A percentile compares a stretch with the other conserved stretches of the same genome.
Evolutionary conservation across 1,140 invertebrate species (phyloP).

Genomic region (Vanessa atalanta): DNA sequence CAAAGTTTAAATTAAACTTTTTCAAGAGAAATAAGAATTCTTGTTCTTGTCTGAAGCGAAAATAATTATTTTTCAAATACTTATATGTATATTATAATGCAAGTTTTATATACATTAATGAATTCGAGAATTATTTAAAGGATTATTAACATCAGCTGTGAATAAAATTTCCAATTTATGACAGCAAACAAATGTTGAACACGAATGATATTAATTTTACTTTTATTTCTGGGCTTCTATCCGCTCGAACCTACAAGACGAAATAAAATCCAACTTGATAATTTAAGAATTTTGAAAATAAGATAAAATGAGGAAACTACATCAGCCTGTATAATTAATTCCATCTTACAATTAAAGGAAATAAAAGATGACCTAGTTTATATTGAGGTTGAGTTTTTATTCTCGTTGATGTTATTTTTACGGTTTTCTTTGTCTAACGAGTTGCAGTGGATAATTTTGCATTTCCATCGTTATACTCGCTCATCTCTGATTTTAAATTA

Average conservation of each 20-base stretch:
- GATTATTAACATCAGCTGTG: too few relatives aligned
- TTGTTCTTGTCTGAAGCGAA: conserved; percentile 14
- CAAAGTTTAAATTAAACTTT: conserved; percentile 79
- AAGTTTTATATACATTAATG: too few relatives aligned
- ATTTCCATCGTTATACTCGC: background rate
- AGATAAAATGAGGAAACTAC: background rate
- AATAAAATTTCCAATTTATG: too few relatives aligned
- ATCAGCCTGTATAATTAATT: background rate
- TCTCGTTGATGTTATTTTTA: conserved; percentile 6
- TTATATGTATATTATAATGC: background rate
- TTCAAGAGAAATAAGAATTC: conserved; percentile 63
- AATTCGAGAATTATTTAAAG: too few relatives aligned
- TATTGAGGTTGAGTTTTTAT: conserved; percentile 18
- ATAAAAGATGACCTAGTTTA: conserved; percentile 18
- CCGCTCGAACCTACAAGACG: too few relatives aligned
- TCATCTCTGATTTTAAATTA: background rate
- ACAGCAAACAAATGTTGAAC: too few relatives aligned
- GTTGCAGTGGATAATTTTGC: conserved; percentile 40
- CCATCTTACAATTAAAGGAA: background rate
- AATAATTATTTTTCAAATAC: conserved; percentile 1
- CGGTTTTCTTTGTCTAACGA: conserved; percentile 52
- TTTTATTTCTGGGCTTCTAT: too few relatives aligned
- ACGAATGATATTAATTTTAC: too few relatives aligned
- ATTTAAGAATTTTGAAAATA: background rate
- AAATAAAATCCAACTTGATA: too few relatives aligned